These are phyloP conservation scores for Zophobas atratus DNA, from an alignment of 1,140 invertebrate genomes.

Conservation along the genomic window DNA sequence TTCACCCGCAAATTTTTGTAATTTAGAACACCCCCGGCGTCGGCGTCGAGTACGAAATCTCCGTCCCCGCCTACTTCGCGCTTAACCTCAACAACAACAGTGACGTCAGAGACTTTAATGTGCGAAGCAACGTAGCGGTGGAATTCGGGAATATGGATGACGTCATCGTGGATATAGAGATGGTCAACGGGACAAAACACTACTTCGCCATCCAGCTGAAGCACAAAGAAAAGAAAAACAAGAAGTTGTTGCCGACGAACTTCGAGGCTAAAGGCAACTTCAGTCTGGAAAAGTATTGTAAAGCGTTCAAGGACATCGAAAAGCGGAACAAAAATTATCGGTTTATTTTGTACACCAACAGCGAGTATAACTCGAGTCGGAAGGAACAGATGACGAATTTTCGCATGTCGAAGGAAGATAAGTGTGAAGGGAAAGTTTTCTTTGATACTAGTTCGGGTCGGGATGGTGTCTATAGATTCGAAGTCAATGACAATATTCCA, in stretches of 20 bases:
- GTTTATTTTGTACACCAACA: not conserved
- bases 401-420: not conserved
- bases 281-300: not conserved
- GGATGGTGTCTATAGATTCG: not conserved
- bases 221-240: not conserved
- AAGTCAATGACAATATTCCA: not conserved
- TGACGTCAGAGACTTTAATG: not conserved
- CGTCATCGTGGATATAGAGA: not conserved
- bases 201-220: not conserved
- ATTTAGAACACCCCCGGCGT: not conserved
- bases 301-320: not conserved
- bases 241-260: not conserved
- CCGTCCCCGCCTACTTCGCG: not conserved
- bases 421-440: not conserved
- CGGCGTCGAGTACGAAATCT: not conserved
- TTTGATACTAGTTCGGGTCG: not conserved
- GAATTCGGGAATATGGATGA: not conserved
- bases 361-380: not conserved
- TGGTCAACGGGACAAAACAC: not conserved
- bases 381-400: not conserved
- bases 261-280: conserved; percentile 3
- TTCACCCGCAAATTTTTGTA: too few species aligned
- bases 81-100: not conserved
- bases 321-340: not conserved
- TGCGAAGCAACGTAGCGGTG: not conserved